Evolutionary conservation across 2,888 invertebrate genomes (phyloP).

Genomic region (Tanytarsus gracilentus): DNA sequence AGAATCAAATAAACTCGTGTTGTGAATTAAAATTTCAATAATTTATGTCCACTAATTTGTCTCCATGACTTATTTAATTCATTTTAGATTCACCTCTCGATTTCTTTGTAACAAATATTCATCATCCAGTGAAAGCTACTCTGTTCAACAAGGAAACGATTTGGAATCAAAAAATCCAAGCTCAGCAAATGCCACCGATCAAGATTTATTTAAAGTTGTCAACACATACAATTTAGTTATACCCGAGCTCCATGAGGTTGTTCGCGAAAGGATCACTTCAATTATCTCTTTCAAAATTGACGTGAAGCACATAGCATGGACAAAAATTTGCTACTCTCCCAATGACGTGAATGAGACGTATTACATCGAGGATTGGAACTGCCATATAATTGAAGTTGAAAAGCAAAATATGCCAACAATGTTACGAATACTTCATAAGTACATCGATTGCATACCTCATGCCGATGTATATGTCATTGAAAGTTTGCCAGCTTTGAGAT

Average conservation of each 20-base stretch:
- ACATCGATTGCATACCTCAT: constrained; percentile 45
- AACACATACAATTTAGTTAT: constrained; percentile 36
- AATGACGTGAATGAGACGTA: neutral
- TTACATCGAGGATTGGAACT: constrained; percentile 50
- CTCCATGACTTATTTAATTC: too few species aligned
- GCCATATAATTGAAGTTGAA: constrained; percentile 46
- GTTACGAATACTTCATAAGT: constrained; percentile 49
- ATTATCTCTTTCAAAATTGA: constrained; percentile 52
- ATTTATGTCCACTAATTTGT: neutral
- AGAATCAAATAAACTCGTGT: too few species aligned
- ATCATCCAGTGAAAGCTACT: too few species aligned
- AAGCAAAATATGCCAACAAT: constrained; percentile 46
- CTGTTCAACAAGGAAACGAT: too few species aligned
- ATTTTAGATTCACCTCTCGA: too few species aligned
- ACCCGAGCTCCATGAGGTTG: constrained; percentile 42
- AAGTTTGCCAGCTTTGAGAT: constrained; percentile 46
- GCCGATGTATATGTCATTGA: constrained; percentile 60
- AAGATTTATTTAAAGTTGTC: too few species aligned
- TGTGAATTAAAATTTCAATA: too few species aligned
- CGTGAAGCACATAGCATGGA: constrained; percentile 55
- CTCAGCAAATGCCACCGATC: too few species aligned
- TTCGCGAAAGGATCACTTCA: constrained; percentile 44
- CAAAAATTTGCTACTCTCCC: constrained; percentile 44
- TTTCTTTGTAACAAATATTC: too few species aligned
- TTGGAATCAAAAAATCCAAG: too few species aligned